Evolutionary conservation across 2,888 invertebrate genomes (phyloP).

Genomic region (Platypus cylindrus): DNA sequence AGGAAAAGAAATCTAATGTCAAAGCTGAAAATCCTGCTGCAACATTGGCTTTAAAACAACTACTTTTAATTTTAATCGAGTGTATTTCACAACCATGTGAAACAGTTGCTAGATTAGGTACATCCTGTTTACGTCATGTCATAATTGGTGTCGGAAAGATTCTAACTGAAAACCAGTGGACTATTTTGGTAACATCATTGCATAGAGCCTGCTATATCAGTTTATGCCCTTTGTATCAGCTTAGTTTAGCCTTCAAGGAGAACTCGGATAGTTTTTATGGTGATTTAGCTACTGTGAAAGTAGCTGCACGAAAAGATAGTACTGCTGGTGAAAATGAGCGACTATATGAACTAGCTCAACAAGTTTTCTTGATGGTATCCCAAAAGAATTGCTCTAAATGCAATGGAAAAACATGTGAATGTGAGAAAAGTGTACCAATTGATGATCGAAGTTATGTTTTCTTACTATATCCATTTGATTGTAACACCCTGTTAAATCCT

Average conservation of each 20-base stretch:
- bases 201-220: conserved; percentile 78
- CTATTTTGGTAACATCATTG: conserved; percentile 67
- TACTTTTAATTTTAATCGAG: conserved; percentile 75
- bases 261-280: conserved; percentile 92
- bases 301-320: conserved; percentile 81
- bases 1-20: conserved; percentile 12
- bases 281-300: conserved; percentile 83
- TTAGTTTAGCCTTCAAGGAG: conserved; percentile 81
- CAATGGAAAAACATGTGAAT: conserved; percentile 32
- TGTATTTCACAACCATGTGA: conserved; percentile 85
- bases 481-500: conserved; percentile 55
- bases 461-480: conserved; percentile 67
- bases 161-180: conserved; percentile 75
- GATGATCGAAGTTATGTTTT: conserved; percentile 85
- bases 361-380: conserved; percentile 57
- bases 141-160: conserved; percentile 73
- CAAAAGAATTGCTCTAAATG: conserved; percentile 32
- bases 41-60: conserved; percentile 73
- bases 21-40: conserved; percentile 42
- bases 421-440: conserved; percentile 40
- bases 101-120: conserved; percentile 79
- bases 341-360: conserved; percentile 77
- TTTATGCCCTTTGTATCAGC: conserved; percentile 72
- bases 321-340: conserved; percentile 73
- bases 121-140: conserved; percentile 73